Evolutionary conservation across 2,113 vertebrate species (phyloP).

Genomic region (Vicugna pacos): DNA sequence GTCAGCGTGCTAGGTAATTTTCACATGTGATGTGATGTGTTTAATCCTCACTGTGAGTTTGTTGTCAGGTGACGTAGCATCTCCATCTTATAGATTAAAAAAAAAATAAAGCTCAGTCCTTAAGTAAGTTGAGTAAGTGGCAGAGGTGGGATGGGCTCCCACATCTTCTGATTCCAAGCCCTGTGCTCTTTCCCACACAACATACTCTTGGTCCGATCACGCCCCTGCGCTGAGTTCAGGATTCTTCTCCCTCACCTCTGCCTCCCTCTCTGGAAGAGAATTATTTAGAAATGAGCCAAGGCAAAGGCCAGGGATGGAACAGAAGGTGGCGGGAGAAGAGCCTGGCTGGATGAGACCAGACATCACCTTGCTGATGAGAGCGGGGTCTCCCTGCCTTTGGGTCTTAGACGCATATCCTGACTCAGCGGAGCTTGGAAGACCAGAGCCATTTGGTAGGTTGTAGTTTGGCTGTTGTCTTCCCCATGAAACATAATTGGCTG

Average conservation of each 20-base stretch:
- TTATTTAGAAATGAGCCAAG: neutral
- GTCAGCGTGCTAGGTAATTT: neutral
- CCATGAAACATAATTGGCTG: slow-evolving; percentile 28
- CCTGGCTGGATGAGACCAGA: neutral
- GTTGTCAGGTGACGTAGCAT: neutral
- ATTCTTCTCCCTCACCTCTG: neutral
- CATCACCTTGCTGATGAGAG: neutral
- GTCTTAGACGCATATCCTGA: neutral
- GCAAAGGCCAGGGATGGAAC: neutral
- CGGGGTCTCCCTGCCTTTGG: fast-evolving
- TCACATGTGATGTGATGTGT: neutral
- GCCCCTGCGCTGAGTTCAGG: neutral
- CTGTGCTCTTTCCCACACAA: fast-evolving
- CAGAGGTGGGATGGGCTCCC: too few relatives aligned
- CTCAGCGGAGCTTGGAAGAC: neutral
- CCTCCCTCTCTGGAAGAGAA: neutral
- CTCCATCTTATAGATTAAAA: neutral
- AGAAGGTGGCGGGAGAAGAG: neutral
- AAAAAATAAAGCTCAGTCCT: neutral
- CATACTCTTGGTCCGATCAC: neutral
- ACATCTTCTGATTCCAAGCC: neutral
- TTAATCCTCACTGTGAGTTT: neutral
- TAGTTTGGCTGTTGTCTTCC: slow-evolving; percentile 50
- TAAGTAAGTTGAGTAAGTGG: neutral
- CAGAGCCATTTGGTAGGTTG: neutral